Conservation (phyloP, 2,797 vertebrate genomes). For the Cynopterus sphinx region DNA sequence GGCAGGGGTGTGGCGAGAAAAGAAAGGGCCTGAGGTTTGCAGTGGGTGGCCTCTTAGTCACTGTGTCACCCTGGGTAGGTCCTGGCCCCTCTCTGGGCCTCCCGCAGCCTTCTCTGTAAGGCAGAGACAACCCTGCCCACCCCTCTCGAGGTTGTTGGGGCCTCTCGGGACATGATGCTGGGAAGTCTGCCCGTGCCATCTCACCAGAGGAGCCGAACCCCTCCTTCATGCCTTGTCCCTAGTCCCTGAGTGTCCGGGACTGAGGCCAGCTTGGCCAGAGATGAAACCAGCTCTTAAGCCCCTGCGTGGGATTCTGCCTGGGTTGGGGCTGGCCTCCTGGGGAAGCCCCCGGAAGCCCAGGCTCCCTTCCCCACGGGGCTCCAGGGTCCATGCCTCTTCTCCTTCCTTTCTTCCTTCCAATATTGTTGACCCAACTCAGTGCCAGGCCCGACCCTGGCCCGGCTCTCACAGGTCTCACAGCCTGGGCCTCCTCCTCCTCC, state of each 20-base stretch:
- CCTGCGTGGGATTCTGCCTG: background rate
- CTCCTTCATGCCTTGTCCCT: background rate
- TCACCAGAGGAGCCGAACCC: background rate
- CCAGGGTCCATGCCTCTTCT: background rate
- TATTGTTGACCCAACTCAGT: background rate
- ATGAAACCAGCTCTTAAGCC: background rate
- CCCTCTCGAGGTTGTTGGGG: rapidly evolving
- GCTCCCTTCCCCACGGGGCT: background rate
- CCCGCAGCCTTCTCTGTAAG: background rate
- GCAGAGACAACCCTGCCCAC: background rate
- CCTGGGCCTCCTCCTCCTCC: background rate
- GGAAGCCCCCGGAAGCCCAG: background rate
- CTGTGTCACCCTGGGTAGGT: background rate
- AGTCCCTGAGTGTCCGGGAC: background rate
- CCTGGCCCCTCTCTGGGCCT: background rate
- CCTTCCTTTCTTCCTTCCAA: background rate
- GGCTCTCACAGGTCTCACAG: background rate
- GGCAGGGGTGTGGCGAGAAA: background rate
- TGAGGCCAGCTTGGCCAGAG: background rate
- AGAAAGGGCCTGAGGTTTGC: background rate
- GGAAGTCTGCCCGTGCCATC: background rate
- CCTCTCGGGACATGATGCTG: background rate
- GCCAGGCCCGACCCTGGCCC: background rate
- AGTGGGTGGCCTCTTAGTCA: background rate
- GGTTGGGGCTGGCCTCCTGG: background rate